Percentiles rank a stretch among this genome's conserved stretches.
Conservation (phyloP, 2,888 invertebrate genomes). For the Epistrophe eligans region DNA sequence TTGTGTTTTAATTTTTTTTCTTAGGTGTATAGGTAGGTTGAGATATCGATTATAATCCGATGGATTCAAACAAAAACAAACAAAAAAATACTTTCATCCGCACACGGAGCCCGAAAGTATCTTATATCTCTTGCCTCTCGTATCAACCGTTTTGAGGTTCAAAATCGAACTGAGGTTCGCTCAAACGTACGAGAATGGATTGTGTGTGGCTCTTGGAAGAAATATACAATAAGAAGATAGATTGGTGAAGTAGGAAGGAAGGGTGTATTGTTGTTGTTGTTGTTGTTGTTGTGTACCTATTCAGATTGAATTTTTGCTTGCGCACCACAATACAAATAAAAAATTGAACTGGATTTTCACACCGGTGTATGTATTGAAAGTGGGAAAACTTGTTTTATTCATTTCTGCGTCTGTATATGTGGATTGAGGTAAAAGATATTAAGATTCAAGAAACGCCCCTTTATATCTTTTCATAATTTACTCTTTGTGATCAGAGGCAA, state of each 20-base stretch:
- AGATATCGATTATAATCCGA: slow-evolving; percentile 20
- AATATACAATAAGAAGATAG: slow-evolving; percentile 28
- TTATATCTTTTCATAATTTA: slow-evolving; percentile 60
- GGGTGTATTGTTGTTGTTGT: slow-evolving; percentile 29
- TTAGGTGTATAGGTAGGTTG: not conserved
- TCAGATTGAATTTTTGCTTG: slow-evolving; percentile 50
- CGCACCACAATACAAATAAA: slow-evolving; percentile 16
- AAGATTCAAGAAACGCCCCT: slow-evolving; percentile 55
- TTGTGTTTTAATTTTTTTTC: not conserved
- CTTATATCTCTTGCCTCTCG: slow-evolving; percentile 47
- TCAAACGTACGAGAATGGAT: slow-evolving; percentile 16
- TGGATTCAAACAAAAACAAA: slow-evolving; percentile 6
- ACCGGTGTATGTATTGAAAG: slow-evolving; percentile 1
- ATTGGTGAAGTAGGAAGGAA: slow-evolving; percentile 23
- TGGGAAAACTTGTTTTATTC: slow-evolving; percentile 66
- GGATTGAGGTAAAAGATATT: slow-evolving; percentile 33
- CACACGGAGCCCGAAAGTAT: slow-evolving; percentile 39
- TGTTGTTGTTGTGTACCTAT: not conserved
- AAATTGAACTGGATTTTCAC: slow-evolving; percentile 34
- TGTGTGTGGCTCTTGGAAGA: slow-evolving; percentile 21
- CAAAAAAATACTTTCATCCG: slow-evolving; percentile 27
- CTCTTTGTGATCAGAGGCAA: slow-evolving; percentile 7
- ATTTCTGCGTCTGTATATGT: not conserved
- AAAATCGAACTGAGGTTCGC: slow-evolving; percentile 66
- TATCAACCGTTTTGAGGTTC: slow-evolving; percentile 68